Evolutionary conservation across 2,797 vertebrate species (phyloP), one percentile per base, ranked within the genome.

Genomic region (Tangara arthus): DNA sequence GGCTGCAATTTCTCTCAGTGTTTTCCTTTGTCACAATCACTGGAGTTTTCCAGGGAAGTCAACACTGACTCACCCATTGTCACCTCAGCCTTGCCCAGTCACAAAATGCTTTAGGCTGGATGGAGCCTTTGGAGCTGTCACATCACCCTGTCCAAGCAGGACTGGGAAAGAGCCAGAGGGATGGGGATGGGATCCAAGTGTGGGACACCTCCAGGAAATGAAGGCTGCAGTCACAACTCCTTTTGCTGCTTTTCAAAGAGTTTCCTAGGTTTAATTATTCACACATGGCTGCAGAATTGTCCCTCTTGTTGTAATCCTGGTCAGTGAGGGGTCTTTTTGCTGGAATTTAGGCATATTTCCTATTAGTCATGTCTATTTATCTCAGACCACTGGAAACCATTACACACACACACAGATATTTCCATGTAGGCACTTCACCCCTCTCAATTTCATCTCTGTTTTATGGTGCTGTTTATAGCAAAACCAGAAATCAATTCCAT

Each of bases 61-160:
- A n/a, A 4, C 34, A 13, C 17, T 27, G 24, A 27, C 8, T 6
- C 5, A 2, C 8, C 5, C 23, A 12, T 2, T 7, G 30, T 16
- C 56, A 65, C 26, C 53, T 76, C 8, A 39, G 27, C 2, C 69
- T 18, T 39, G n/a, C 27, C 52, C n/a, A 18, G 23, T 9, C 41
- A 17, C 2, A 1, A 8, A 71, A 30, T 17, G 8, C 46, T 56
- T 23, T 5, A 11, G 28, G 39, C 1, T 66, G 66, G 12, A 22
- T 3, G 6, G 12, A 20, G 57, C 15, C 12, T 56, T 35, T 28
- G 22, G 26, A n/a, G 2, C 15, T 60, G 15, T 23, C 47, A 4
- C 1, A 9, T 59, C 46, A 15, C 19, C 28, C 15, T 44, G 46
- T 13, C 32, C 53, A n/a, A 10, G 7, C 12, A 37, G 39, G n/a